phyloP scores from a whole-genome alignment of 2,113 vertebrate species.

The Clupea harengus region DNA sequence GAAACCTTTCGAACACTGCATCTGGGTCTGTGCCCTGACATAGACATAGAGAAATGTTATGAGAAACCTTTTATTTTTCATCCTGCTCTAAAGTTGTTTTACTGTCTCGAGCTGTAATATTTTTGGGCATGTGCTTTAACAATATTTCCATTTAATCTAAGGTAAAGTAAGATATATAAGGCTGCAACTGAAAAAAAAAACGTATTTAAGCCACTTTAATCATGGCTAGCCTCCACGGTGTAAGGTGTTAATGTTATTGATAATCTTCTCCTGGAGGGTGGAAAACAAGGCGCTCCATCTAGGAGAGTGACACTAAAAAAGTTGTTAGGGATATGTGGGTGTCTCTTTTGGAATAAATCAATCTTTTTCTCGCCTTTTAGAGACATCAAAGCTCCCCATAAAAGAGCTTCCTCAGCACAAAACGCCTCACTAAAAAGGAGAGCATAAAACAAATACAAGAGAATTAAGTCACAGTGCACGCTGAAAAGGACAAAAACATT shows the following conservation, averaged over 20 bases:
- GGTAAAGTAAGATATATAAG: slow-evolving; percentile 31
- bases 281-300: slow-evolving; percentile 32
- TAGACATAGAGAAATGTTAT: neutral
- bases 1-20: too few relatives aligned
- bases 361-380: slow-evolving; percentile 46
- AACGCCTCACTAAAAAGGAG: slow-evolving; percentile 41
- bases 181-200: neutral
- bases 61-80: neutral
- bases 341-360: slow-evolving; percentile 5
- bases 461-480: slow-evolving; percentile 43
- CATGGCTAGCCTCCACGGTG: neutral
- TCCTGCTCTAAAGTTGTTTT: neutral
- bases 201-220: neutral
- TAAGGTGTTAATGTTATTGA: slow-evolving; percentile 22
- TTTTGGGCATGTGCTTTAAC: neutral
- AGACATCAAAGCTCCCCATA: slow-evolving; percentile 33
- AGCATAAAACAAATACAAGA: slow-evolving; percentile 48
- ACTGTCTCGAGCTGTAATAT: neutral
- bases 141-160: neutral
- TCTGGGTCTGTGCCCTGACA: too few relatives aligned
- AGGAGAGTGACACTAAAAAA: slow-evolving; percentile 36
- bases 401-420: slow-evolving; percentile 53
- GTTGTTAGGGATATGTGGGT: slow-evolving; percentile 5
- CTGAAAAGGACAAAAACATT: slow-evolving; percentile 8
- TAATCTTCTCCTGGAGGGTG: neutral